phyloP scores from a whole-genome alignment of 2,113 vertebrate genomes.

The Tapirus terrestris region DNA sequence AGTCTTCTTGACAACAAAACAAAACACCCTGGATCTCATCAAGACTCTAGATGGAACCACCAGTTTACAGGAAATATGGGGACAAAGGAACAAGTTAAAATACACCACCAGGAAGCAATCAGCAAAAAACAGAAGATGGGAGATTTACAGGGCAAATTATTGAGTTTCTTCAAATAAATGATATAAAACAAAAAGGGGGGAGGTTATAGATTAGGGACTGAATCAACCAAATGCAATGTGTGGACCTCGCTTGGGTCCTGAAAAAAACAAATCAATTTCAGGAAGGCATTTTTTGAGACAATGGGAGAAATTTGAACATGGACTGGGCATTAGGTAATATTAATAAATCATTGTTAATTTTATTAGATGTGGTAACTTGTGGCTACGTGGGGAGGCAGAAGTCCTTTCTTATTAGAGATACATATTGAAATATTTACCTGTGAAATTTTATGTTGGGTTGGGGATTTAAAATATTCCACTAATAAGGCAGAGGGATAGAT shows the following conservation, averaged over 20 bases:
- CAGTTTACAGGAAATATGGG: not conserved
- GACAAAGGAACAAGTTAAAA: conserved; percentile 7
- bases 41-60: not conserved
- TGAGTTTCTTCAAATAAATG: conserved; percentile 23
- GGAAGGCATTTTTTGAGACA: not conserved
- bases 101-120: not conserved
- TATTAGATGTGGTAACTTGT: not conserved
- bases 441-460: not conserved
- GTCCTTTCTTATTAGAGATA: not conserved
- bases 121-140: not conserved
- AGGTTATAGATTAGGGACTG: not conserved
- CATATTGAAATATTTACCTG: not conserved
- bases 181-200: not conserved
- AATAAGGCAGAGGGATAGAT: not conserved
- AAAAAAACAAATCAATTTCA: not conserved
- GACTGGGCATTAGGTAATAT: not conserved
- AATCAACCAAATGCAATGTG: not conserved
- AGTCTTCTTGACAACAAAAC: not conserved
- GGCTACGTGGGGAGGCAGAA: too few relatives aligned
- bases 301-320: not conserved
- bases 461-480: not conserved
- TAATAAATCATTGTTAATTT: not conserved
- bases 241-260: not conserved
- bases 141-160: not conserved
- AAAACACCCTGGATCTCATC: not conserved